A percentile compares a stretch with the other conserved stretches of the same genome.
phyloP scores from a whole-genome alignment of 2,797 vertebrate genomes.

The Adelosebastes latens region DNA sequence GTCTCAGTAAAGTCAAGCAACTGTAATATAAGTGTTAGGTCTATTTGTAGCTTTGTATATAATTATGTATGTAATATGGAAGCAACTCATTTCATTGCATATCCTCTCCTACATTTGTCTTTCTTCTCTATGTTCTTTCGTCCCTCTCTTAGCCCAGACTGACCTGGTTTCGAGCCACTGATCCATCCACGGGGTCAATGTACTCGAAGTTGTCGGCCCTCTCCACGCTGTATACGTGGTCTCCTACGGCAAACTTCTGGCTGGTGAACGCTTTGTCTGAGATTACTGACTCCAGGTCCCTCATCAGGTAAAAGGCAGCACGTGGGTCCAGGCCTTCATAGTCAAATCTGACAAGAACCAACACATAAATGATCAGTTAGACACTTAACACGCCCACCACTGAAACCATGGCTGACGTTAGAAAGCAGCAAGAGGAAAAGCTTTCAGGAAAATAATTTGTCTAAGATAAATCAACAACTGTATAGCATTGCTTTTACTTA shows the following conservation, averaged over 20 bases:
- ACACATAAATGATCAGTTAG: neutral
- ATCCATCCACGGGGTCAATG: slow-evolving; percentile 96
- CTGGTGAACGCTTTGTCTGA: slow-evolving; percentile 92
- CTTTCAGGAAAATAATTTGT: neutral
- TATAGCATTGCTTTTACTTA: neutral
- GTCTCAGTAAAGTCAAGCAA: neutral
- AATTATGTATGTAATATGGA: neutral
- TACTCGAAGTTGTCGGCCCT: slow-evolving; percentile 97
- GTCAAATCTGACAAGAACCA: slow-evolving; percentile 88
- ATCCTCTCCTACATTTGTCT: neutral
- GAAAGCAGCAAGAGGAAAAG: neutral
- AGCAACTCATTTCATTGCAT: neutral
- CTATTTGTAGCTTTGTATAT: neutral
- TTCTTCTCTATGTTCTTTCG: neutral
- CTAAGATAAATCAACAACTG: neutral
- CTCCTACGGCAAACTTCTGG: slow-evolving; percentile 97
- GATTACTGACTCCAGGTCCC: slow-evolving; percentile 92
- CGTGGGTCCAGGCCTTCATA: slow-evolving; percentile 95
- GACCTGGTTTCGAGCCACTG: slow-evolving; percentile 97
- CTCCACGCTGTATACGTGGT: slow-evolving; percentile 91
- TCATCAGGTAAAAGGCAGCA: slow-evolving; percentile 93
- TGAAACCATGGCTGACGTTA: neutral
- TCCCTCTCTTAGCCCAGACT: slow-evolving; percentile 33
- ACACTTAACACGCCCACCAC: neutral
- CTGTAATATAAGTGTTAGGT: neutral